Evolutionary conservation across 2,113 vertebrate genomes (phyloP).

Genomic region (Regulus satrapa): DNA sequence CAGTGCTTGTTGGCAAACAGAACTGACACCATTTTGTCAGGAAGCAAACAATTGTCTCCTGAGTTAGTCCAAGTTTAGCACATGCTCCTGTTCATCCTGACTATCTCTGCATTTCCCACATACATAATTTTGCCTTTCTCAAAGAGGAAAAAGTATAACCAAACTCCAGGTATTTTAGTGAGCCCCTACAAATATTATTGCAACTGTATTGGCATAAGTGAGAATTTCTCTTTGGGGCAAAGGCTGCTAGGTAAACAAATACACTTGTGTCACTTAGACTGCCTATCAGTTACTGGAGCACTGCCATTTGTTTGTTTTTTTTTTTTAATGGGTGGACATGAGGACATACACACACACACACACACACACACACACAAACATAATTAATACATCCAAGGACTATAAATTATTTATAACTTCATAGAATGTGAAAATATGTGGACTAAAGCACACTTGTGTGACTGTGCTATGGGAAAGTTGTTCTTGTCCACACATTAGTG

Average conservation of each 20-base stretch:
- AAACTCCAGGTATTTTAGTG: not conserved
- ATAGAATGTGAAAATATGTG: not conserved
- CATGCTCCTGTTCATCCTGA: not conserved
- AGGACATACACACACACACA: too few species aligned
- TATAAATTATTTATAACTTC: not conserved
- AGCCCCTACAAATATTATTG: slow-evolving; percentile 24
- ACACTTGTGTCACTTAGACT: not conserved
- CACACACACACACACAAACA: too few species aligned
- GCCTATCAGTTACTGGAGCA: not conserved
- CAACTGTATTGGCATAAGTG: not conserved
- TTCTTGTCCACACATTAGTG: not conserved
- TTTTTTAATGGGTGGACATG: not conserved
- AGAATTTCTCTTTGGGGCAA: not conserved
- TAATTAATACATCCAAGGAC: not conserved
- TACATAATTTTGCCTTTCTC: not conserved
- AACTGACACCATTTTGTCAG: not conserved
- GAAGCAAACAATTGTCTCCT: not conserved
- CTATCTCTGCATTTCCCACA: not conserved
- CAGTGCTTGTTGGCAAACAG: not conserved
- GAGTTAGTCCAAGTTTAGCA: not conserved
- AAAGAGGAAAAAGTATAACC: not conserved
- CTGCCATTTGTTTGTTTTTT: not conserved
- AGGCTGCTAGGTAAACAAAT: not conserved
- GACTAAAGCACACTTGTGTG: not conserved
- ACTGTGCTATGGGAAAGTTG: not conserved